Conservation (phyloP, 2,797 vertebrate species). For the Amblyopsis hoosieri region DNA sequence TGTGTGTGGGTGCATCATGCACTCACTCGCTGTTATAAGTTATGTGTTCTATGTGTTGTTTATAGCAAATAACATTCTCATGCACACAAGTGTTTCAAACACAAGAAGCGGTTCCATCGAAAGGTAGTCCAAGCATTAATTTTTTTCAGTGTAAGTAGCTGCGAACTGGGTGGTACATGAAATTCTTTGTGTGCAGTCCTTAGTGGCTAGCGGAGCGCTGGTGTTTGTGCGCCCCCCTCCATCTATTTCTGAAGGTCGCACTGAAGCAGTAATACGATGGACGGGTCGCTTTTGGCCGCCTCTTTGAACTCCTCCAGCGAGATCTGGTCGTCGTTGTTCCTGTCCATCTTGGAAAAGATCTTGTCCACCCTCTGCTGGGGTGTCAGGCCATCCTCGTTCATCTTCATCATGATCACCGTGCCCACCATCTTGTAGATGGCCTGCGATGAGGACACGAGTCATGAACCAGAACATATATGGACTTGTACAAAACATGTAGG, state of each 20-base stretch:
- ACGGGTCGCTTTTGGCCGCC: constrained; percentile 97
- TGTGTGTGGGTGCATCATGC: constrained; percentile 33
- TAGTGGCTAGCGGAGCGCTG: constrained; percentile 60
- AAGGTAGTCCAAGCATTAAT: constrained; percentile 95
- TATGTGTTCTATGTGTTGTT: constrained; percentile 74
- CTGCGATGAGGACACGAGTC: constrained; percentile 62
- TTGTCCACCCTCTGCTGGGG: constrained; percentile 97
- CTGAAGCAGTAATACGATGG: constrained; percentile 99
- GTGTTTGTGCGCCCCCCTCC: constrained; percentile 31
- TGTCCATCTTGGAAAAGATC: constrained; percentile 99
- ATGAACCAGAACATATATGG: not conserved
- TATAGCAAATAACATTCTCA: constrained; percentile 99
- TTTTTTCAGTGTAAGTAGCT: constrained; percentile 91
- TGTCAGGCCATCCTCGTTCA: constrained; percentile 98
- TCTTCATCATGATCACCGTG: constrained; percentile 99
- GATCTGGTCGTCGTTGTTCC: constrained; percentile 99
- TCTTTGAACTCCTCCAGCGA: constrained; percentile 99
- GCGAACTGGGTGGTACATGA: constrained; percentile 98
- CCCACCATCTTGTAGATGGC: constrained; percentile 99
- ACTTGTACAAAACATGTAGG: no score
- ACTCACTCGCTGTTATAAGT: constrained; percentile 35
- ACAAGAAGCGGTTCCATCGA: constrained; percentile 99
- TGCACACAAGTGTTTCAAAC: constrained; percentile 99
- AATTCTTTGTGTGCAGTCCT: constrained; percentile 92
- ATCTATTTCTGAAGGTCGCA: constrained; percentile 99